phyloP scores from a whole-genome alignment of 2,797 vertebrate species.

The Octomys mimax region DNA sequence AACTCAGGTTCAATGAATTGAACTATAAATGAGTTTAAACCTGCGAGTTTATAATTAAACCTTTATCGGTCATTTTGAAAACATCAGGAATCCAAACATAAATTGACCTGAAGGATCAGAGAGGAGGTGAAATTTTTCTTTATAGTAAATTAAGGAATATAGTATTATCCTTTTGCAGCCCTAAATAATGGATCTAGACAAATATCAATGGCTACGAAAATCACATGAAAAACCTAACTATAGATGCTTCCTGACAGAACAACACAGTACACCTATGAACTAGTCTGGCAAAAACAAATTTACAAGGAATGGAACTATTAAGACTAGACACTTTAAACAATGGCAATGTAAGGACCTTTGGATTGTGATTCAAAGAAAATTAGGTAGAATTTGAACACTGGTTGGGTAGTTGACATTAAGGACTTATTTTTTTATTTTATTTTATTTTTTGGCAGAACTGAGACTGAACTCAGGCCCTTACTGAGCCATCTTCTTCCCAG shows the following conservation, averaged over 20 bases:
- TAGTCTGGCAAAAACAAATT: background rate
- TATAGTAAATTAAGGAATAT: background rate
- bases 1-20: background rate
- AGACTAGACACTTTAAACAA: slow-evolving; percentile 10
- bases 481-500: too few relatives aligned
- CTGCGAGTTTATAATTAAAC: background rate
- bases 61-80: slow-evolving; percentile 1
- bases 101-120: background rate
- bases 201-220: background rate
- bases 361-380: slow-evolving; percentile 45
- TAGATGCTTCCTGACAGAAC: background rate
- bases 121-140: background rate
- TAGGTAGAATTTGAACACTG: background rate
- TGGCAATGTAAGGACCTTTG: background rate
- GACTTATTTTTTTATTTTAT: background rate
- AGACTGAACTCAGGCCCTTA: too few relatives aligned
- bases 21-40: slow-evolving; percentile 26
- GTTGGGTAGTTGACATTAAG: background rate
- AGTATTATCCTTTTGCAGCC: slow-evolving; percentile 11
- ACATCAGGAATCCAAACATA: background rate
- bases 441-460: too few relatives aligned
- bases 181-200: slow-evolving; percentile 9
- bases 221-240: background rate
- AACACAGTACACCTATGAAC: background rate
- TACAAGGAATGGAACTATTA: background rate